These are phyloP conservation scores for Abrostola tripartita DNA, from an alignment of 2,888 invertebrate genomes.

Conservation along the genomic window DNA sequence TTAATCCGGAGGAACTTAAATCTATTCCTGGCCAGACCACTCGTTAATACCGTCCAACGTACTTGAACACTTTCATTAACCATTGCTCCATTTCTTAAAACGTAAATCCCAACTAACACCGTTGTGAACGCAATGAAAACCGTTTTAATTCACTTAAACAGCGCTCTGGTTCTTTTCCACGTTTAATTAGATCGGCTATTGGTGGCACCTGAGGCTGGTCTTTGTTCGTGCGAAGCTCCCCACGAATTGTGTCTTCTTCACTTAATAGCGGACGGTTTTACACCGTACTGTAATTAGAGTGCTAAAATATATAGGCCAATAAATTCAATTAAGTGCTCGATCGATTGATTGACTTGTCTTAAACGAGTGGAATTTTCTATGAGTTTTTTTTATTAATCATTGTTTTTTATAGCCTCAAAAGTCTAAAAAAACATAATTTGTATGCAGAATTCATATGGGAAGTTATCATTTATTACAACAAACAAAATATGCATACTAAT, in stretches of 20 bases:
- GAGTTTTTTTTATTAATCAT: too few relatives aligned
- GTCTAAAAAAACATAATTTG: too few relatives aligned
- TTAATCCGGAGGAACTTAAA: neutral
- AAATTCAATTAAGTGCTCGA: neutral
- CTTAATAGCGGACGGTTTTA: slow-evolving; percentile 63
- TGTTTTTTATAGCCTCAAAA: too few relatives aligned
- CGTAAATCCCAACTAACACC: slow-evolving; percentile 63
- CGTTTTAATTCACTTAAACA: slow-evolving; percentile 74
- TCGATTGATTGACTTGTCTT: slow-evolving; percentile 4
- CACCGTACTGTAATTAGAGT: slow-evolving; percentile 54
- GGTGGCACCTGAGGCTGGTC: slow-evolving; percentile 77
- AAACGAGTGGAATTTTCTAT: too few relatives aligned
- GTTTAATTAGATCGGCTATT: slow-evolving; percentile 81
- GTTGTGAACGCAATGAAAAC: slow-evolving; percentile 57
- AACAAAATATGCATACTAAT: too few relatives aligned
- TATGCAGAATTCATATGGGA: too few relatives aligned
- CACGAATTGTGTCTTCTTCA: slow-evolving; percentile 72
- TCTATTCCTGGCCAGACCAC: slow-evolving; percentile 3
- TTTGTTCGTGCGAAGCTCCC: slow-evolving; percentile 61
- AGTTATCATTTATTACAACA: too few relatives aligned
- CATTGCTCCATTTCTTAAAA: slow-evolving; percentile 50
- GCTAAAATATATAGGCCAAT: slow-evolving; percentile 18
- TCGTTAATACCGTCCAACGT: slow-evolving; percentile 11
- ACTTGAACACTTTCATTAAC: slow-evolving; percentile 39
- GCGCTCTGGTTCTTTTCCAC: slow-evolving; percentile 72